phyloP scores from a whole-genome alignment of 2,797 vertebrate species.

The Cuniculus paca region DNA sequence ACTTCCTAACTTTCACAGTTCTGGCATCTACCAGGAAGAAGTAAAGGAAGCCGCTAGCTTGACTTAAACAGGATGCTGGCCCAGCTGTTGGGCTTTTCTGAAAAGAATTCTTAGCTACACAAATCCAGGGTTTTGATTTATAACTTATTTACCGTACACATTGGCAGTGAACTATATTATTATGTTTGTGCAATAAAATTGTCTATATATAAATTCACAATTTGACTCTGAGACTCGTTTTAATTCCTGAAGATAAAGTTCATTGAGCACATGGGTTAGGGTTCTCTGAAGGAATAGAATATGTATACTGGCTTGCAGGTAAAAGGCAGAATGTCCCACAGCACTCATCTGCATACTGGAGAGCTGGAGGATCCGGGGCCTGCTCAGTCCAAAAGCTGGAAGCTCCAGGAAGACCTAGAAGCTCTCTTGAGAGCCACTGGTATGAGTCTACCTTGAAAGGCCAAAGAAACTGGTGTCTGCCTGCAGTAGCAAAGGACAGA shows the following conservation, averaged over 20 bases:
- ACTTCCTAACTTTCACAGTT: neutral
- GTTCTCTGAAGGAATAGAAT: neutral
- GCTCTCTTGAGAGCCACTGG: neutral
- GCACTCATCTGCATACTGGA: neutral
- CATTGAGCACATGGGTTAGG: neutral
- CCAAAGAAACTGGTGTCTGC: neutral
- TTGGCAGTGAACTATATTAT: neutral
- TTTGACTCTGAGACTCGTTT: neutral
- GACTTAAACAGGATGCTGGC: neutral
- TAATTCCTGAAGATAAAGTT: conserved; percentile 28
- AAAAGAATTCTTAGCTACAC: neutral
- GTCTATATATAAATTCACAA: too few species aligned
- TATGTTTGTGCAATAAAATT: neutral
- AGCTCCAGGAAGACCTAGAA: neutral
- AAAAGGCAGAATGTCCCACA: neutral
- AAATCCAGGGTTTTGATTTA: neutral
- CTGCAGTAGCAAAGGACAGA: neutral
- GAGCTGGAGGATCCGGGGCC: neutral
- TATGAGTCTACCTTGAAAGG: neutral
- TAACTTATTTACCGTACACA: neutral
- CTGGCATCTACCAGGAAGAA: neutral
- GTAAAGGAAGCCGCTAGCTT: neutral
- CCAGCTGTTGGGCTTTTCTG: neutral
- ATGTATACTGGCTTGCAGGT: neutral
- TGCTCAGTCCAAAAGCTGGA: neutral